Evolutionary conservation across 2,797 vertebrate species (phyloP), one percentile per base, ranked within the genome.

Genomic region (Atherinosoma microstoma): DNA sequence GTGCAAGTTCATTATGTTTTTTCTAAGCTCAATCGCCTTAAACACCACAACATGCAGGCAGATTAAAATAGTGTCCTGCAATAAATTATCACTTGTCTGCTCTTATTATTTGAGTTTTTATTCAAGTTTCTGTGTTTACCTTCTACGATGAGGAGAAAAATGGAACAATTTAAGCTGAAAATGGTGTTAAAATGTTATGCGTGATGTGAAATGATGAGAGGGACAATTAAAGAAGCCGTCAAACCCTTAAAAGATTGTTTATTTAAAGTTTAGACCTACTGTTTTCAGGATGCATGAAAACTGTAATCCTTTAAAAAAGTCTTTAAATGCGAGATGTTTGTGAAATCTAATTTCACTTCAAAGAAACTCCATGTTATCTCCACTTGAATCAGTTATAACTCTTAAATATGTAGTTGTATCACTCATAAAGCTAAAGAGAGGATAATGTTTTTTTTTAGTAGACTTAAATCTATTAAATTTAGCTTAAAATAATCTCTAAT

Each of bases 401-500:
- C 57, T 9, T 30, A 16, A 65, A 36, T 67, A 67, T 73, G 71
- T 15, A 65, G 51, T 22, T 65, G 13, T 12, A 68, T 82, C 69
- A 45, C 59, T 70, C 29, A 80, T 47, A 59, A 58, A 60, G 58
- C 32, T 67, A 63, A 77, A 66, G 49, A 73, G 58, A 9, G 40
- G 54, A 66, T 88, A 75, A 79, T 69, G 42, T 40, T 75, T 62
- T 40, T 75, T 62, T 87, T 82, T 87, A 86, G 75, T 86, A 30
- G 57, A 13, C 63, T 81, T 89, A 58, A 82, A 70, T 83, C 65
- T 74, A 61, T 73, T 59, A 76, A 54, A 73, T 88, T 86, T 84
- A 74, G 82, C 88, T 88, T 89, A 77, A 87, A 89, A 88, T 84
- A 74, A 81, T 87, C 79, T 82, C 84, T 87, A 89, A 92, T 90